Base-by-base conservation (phyloP, 2,797 vertebrate species). In the Paramormyrops hopkinsi region DNA sequence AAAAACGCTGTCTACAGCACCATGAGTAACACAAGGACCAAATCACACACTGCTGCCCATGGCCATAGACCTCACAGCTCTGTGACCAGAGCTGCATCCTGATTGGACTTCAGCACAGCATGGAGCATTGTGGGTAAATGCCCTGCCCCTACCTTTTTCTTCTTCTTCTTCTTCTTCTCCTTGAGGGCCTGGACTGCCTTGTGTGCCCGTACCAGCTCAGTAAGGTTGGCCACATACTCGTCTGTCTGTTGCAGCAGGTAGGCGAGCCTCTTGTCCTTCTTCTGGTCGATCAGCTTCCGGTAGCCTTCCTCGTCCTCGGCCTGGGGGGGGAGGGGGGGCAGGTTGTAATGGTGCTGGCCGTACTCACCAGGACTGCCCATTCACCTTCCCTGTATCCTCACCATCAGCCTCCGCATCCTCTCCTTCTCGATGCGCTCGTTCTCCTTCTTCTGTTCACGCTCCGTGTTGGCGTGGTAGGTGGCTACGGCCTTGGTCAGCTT, bases 391-490 rank as follows among this genome's bases (percentile, higher is more conserved):
- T 37, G 8, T 12, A 2, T 56, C 14, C 93, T 95, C 92, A 99
- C 98, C 98, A 99, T 99, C 90, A 99, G 94, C 69, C 98, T 96
- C 33, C 98, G 95, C 98, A 99, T 99, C 59, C 98, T 92, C 95
- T 99, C 98, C 92, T 99, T 99, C 92, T 99, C 98, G 0, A 99
- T 98, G 73, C 98, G 95, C 92, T 99, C 98, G 0, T 99, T 99
- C 92, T 99, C 98, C 62, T 99, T 99, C 96, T 99, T 99, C 96
- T 99, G 98, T 90, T 99, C 98, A 0, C 98, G 96, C 94, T 99
- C 98, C 0, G 98, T 99, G 96, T 99, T 99, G 94, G 98, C 98
- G 0, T 99, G 98, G 92, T 99, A 99, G 0, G 98, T 99, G 91
- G 98, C 96, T 91, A 99, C 97, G 0, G 98, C 98, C 95, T 99